Base-by-base conservation (phyloP, 2,797 vertebrate genomes). In the Parambassis ranga region DNA sequence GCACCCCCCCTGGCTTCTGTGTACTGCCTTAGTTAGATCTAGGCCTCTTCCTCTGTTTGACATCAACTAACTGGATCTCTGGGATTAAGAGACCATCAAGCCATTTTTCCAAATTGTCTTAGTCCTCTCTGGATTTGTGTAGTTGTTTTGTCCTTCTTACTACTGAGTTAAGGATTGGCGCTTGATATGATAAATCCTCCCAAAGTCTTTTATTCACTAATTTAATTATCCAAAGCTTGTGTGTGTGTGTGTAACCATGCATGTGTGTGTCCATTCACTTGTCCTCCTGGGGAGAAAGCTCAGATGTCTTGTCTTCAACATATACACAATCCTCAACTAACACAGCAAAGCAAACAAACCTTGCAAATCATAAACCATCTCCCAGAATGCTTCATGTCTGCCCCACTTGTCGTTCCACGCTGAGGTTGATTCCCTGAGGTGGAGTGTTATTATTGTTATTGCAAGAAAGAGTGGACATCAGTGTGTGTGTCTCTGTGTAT, bases 81-180 rank as follows among this genome's bases (percentile, higher is more conserved):
- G 60, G 82, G 82, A 86, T 87, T 83, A 83, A 67, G 65, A 57
- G 52, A 69, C 72, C 62, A 64, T 76, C 59, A 27, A 70, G 60
- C 43, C 72, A 71, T 79, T 75, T 77, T 76, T 66, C 61, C 78
- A 80, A 83, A 87, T 84, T 74, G 85, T 85, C 58, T 84, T 71
- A 70, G 67, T 56, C 50, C 56, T 75, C 60, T 2, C 32, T 39
- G 77, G 77, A 76, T 82, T 84, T 86, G 60, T 71, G 55, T 65
- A 48, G 41, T 75, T 85, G 68, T 77, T 85, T 82, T 78, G 68
- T 78, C 57, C 72, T 68, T 62, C 46, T 59, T 56, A 28, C 20
- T 32, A 48, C 47, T 35, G 61, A 63, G 65, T 84, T 79, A 81
- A 75, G 50, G 66, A 33, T 81, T 77, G 56, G 38, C 31, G 10